Conservation (phyloP, 2,797 vertebrate genomes). For the Tadarida brasiliensis region DNA sequence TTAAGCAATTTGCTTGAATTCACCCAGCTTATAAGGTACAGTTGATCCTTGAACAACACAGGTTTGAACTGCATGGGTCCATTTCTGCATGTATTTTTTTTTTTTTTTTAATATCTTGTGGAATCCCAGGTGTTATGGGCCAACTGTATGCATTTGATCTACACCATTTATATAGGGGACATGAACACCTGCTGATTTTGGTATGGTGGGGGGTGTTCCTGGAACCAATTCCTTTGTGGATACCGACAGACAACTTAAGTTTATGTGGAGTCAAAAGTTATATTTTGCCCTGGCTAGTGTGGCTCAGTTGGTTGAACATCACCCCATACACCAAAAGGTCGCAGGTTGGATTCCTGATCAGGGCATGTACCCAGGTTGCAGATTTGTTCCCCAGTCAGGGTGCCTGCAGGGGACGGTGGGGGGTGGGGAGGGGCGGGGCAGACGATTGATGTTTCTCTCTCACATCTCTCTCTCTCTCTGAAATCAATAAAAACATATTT, state of each 20-base stretch:
- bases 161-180: neutral
- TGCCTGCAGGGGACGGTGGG: too few species aligned
- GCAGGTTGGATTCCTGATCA: too few species aligned
- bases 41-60: neutral
- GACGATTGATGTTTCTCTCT: too few species aligned
- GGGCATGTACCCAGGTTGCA: too few species aligned
- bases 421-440: too few species aligned
- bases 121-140: neutral
- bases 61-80: neutral
- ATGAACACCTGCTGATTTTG: neutral
- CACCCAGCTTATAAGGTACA: neutral
- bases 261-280: neutral
- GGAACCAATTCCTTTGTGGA: neutral
- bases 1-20: constrained; percentile 1
- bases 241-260: neutral
- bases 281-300: neutral
- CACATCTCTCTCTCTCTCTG: too few species aligned
- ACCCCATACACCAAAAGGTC: too few species aligned
- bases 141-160: neutral
- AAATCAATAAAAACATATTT: too few species aligned
- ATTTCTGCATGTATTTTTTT: neutral
- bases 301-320: too few species aligned
- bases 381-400: too few species aligned
- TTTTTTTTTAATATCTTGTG: neutral
- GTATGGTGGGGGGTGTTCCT: neutral